A percentile compares a stretch with the other conserved stretches of the same genome.
These are phyloP conservation scores for Pantherophis vulpinus DNA, from an alignment of 2,797 vertebrate species.

Conservation along the genomic window DNA sequence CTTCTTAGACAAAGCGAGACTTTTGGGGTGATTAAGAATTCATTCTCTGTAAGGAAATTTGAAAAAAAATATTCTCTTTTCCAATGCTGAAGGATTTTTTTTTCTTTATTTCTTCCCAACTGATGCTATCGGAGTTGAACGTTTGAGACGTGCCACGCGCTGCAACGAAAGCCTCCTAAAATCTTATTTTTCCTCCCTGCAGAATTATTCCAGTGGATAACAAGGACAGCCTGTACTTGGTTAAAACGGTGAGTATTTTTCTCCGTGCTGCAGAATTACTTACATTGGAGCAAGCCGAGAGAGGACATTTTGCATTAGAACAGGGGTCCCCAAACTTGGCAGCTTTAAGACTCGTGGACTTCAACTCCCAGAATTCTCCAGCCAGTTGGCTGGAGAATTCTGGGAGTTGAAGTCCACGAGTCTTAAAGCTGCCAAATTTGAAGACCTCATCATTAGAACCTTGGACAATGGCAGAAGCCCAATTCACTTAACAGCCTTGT, in stretches of 20 bases:
- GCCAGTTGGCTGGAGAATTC: too few species aligned
- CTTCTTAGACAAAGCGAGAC: not conserved
- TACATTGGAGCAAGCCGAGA: not conserved
- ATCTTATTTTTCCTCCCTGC: slow-evolving; percentile 25
- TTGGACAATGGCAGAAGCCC: too few species aligned
- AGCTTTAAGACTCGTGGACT: too few species aligned
- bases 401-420: too few species aligned
- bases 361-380: too few species aligned
- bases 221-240: slow-evolving; percentile 77
- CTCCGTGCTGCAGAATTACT: not conserved
- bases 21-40: not conserved
- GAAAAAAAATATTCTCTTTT: not conserved
- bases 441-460: too few species aligned
- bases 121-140: too few species aligned
- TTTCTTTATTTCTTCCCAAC: not conserved
- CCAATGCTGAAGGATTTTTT: not conserved
- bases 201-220: slow-evolving; percentile 84
- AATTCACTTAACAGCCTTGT: too few species aligned
- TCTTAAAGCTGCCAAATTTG: too few species aligned
- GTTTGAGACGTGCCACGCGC: not conserved
- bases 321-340: too few species aligned
- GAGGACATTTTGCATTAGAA: too few species aligned
- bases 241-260: slow-evolving; percentile 88
- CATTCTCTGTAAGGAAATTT: not conserved
- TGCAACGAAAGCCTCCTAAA: not conserved